A percentile compares a stretch with the other conserved stretches of the same genome.
phyloP scores from a whole-genome alignment of 2,113 vertebrate species.

The Taurulus bubalis region DNA sequence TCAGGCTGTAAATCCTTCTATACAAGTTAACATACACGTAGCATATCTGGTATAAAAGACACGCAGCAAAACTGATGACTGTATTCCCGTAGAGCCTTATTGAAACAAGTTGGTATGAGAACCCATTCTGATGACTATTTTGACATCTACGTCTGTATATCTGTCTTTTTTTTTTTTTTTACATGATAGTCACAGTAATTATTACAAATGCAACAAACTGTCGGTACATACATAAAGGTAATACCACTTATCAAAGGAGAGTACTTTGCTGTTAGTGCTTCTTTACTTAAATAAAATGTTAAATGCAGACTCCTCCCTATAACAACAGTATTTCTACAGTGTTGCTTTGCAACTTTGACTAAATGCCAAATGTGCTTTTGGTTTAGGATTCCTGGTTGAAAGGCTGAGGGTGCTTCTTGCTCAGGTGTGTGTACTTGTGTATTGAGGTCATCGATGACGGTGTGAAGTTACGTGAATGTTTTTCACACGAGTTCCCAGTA shows the following conservation, averaged over 20 bases:
- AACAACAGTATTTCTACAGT: neutral
- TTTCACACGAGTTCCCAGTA: neutral
- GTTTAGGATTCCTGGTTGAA: neutral
- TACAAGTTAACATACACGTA: neutral
- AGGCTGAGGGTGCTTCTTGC: too few relatives aligned
- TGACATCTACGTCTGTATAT: neutral
- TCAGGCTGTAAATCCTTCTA: neutral
- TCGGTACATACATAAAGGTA: too few relatives aligned
- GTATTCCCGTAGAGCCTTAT: neutral
- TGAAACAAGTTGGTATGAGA: neutral
- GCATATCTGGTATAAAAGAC: neutral
- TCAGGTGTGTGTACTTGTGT: neutral
- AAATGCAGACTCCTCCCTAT: neutral
- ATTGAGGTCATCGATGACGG: rapidly evolving
- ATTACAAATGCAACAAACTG: neutral
- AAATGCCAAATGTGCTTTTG: too few relatives aligned
- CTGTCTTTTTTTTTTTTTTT: neutral
- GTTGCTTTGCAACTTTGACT: neutral
- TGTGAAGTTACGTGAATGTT: neutral
- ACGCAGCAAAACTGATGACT: too few relatives aligned
- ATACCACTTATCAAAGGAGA: neutral
- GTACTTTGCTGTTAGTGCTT: neutral
- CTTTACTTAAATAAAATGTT: neutral
- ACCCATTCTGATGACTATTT: neutral
- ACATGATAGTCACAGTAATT: neutral